phyloP scores from a whole-genome alignment of 2,888 invertebrate genomes.

The Brenthis ino region DNA sequence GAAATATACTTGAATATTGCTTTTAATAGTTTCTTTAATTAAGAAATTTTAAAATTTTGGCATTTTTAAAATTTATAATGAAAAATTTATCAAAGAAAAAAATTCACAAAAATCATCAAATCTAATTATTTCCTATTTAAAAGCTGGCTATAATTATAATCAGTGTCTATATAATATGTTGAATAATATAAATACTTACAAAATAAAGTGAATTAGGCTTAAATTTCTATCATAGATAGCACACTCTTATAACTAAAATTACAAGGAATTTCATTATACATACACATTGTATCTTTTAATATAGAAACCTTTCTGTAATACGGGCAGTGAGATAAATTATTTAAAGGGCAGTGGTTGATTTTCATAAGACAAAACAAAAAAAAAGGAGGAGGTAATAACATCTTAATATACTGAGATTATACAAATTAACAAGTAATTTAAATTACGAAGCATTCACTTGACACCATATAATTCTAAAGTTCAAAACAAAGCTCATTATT shows the following conservation, averaged over 20 bases:
- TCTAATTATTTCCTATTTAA: no score
- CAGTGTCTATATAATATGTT: no score
- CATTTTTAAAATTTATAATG: not conserved
- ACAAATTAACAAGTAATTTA: not conserved
- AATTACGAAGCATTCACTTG: not conserved
- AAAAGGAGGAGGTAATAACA: not conserved
- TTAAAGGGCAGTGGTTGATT: not conserved
- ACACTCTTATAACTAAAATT: not conserved
- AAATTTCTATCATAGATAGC: not conserved
- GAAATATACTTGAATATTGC: not conserved
- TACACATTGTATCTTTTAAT: slow-evolving; percentile 2
- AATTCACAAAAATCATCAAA: no score
- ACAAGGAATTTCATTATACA: not conserved
- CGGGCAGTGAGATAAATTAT: not conserved
- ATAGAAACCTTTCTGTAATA: not conserved
- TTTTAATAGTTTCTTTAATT: not conserved
- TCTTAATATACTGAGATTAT: slow-evolving; percentile 8
- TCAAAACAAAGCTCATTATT: slow-evolving; percentile 1
- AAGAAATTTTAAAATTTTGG: not conserved
- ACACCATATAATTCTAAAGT: slow-evolving; percentile 4
- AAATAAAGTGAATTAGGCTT: slow-evolving; percentile 1
- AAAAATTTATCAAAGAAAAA: no score
- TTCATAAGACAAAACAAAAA: not conserved
- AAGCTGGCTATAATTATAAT: no score
- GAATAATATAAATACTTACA: not conserved